These are phyloP conservation scores for Tenthredo distinguenda DNA, from an alignment of 2,888 invertebrate species.

Conservation along the genomic window DNA sequence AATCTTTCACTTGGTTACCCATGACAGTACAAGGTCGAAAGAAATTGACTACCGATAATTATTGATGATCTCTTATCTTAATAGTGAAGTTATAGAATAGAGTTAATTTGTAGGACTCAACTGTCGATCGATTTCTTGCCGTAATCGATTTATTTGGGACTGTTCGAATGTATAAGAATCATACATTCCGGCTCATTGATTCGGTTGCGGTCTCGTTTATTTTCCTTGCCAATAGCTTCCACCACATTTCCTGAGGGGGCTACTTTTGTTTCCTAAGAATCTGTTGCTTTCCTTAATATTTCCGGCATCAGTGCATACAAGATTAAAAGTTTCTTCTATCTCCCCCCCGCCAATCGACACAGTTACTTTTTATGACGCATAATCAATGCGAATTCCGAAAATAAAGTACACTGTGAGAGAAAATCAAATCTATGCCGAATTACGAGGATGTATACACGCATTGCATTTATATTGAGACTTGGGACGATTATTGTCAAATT, in stretches of 20 bases:
- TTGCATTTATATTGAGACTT: neutral
- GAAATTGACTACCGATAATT: neutral
- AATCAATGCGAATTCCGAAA: constrained; percentile 22
- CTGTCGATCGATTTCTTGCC: neutral
- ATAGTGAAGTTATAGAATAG: neutral
- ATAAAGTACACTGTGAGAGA: neutral
- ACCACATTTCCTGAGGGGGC: constrained; percentile 14
- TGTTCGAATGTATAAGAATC: neutral
- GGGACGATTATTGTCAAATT: neutral
- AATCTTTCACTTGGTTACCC: neutral
- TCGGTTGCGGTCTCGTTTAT: constrained; percentile 8
- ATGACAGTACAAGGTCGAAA: constrained; percentile 1
- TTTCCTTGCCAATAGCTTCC: neutral
- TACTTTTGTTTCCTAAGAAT: constrained; percentile 3
- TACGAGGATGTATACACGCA: neutral
- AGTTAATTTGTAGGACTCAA: neutral
- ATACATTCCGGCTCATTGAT: neutral
- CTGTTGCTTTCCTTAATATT: constrained; percentile 21
- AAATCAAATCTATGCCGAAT: neutral
- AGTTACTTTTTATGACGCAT: constrained; percentile 17
- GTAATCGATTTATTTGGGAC: neutral
- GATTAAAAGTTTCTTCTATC: neutral
- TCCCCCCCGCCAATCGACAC: neutral
- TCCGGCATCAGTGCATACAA: constrained; percentile 27
- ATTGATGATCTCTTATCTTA: neutral